Conservation (phyloP, 2,797 vertebrate genomes). For the Moxostoma hubbsi region DNA sequence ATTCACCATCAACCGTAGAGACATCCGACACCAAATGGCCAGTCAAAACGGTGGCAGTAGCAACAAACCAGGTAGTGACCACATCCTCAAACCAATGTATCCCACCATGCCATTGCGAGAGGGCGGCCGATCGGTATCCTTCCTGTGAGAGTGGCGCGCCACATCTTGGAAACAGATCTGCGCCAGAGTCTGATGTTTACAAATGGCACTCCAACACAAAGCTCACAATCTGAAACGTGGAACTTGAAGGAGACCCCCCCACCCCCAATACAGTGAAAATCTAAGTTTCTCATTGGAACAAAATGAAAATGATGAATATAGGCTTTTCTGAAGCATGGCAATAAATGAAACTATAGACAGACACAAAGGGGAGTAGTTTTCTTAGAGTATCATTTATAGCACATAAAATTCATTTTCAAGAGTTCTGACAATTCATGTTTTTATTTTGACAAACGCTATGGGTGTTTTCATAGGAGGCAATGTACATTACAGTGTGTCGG, state of each 20-base stretch:
- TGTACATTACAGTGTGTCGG: conserved; percentile 33
- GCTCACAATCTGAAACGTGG: conserved; percentile 54
- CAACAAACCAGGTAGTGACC: conserved; percentile 79
- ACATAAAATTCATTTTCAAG: conserved; percentile 56
- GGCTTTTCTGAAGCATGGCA: conserved; percentile 80
- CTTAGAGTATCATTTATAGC: conserved; percentile 62
- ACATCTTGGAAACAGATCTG: conserved; percentile 57
- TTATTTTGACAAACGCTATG: conserved; percentile 59
- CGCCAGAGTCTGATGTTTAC: conserved; percentile 85
- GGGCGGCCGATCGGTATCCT: conserved; percentile 61
- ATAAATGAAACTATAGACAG: conserved; percentile 77
- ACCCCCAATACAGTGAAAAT: conserved; percentile 47
- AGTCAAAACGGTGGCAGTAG: conserved; percentile 77
- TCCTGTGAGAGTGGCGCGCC: conserved; percentile 55
- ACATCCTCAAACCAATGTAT: conserved; percentile 66
- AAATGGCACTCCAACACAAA: conserved; percentile 68
- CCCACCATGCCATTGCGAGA: conserved; percentile 63
- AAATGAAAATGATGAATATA: conserved; percentile 55
- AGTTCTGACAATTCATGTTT: conserved; percentile 57
- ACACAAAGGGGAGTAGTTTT: conserved; percentile 53
- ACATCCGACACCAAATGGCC: conserved; percentile 78
- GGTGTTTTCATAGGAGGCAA: conserved; percentile 53
- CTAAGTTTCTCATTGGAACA: conserved; percentile 50
- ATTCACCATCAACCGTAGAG: conserved; percentile 80
- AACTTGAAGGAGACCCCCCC: conserved; percentile 52